A percentile compares a stretch with the other conserved stretches of the same genome.
Conservation (phyloP, 2,113 vertebrate genomes). For the Nannospalax galili region DNA sequence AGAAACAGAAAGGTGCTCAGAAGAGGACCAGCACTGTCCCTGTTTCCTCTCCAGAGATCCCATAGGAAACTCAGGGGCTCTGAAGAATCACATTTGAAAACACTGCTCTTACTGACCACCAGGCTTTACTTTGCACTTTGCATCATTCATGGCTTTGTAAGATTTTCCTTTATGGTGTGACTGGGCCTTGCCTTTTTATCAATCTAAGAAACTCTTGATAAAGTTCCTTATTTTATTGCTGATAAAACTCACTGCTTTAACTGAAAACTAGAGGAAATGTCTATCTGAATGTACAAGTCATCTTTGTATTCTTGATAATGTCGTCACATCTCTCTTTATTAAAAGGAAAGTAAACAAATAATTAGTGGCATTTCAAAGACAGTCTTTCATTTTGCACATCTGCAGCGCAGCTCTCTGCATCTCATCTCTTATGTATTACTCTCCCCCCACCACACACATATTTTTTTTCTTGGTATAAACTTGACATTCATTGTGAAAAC, state of each 20-base stretch:
- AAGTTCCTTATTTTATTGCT: slow-evolving; percentile 49
- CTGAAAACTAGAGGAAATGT: slow-evolving; percentile 64
- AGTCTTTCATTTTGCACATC: not conserved
- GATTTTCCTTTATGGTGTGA: not conserved
- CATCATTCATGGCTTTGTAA: not conserved
- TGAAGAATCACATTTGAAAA: not conserved
- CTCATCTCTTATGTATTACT: not conserved
- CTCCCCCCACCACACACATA: rapidly evolving
- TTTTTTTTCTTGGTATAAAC: not conserved
- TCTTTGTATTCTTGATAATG: not conserved
- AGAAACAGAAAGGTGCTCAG: not conserved
- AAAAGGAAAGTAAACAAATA: slow-evolving; percentile 7
- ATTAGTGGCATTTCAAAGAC: not conserved
- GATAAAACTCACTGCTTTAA: slow-evolving; percentile 63
- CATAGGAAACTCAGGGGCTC: not conserved
- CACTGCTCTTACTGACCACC: not conserved
- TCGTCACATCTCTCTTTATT: slow-evolving; percentile 1
- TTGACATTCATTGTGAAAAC: not conserved
- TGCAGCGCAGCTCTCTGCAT: not conserved
- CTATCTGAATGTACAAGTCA: not conserved
- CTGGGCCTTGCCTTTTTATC: not conserved
- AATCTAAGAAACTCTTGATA: slow-evolving; percentile 55
- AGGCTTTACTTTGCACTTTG: not conserved
- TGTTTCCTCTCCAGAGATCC: not conserved
- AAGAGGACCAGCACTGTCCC: not conserved